These are phyloP conservation scores for Aplodontia rufa DNA, from an alignment of 2,113 vertebrate genomes.

Conservation along the genomic window DNA sequence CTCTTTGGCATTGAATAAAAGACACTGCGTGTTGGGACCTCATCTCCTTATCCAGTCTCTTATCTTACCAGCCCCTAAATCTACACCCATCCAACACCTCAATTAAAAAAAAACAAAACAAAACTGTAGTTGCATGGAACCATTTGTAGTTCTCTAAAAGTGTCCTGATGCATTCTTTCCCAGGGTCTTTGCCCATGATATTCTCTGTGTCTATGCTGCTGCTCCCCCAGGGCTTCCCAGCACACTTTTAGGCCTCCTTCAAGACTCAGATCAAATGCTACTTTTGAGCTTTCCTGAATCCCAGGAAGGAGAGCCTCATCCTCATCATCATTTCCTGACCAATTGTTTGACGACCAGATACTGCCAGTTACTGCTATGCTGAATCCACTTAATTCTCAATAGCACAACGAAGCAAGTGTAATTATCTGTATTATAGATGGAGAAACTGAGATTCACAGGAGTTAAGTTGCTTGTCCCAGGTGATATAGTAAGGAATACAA, in stretches of 20 bases:
- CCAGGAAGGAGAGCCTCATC: background rate
- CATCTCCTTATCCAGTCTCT: background rate
- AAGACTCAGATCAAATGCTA: background rate
- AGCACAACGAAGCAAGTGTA: background rate
- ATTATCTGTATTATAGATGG: background rate
- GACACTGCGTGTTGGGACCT: background rate
- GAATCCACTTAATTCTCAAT: background rate
- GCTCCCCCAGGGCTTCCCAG: background rate
- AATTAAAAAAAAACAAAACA: no score
- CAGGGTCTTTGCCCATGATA: background rate
- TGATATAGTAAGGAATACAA: background rate
- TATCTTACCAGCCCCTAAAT: background rate
- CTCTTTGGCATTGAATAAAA: background rate
- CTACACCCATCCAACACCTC: background rate
- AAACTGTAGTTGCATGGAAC: background rate
- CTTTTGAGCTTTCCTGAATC: background rate
- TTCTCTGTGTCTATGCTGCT: background rate
- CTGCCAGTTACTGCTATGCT: background rate
- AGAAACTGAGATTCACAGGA: background rate
- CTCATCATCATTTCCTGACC: background rate
- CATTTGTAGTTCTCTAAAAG: background rate
- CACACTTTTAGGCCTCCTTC: background rate
- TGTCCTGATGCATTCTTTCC: background rate
- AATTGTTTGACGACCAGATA: no score
- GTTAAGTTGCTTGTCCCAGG: background rate